Conservation (phyloP, 2,888 invertebrate genomes). For the Panorpa germanica region DNA sequence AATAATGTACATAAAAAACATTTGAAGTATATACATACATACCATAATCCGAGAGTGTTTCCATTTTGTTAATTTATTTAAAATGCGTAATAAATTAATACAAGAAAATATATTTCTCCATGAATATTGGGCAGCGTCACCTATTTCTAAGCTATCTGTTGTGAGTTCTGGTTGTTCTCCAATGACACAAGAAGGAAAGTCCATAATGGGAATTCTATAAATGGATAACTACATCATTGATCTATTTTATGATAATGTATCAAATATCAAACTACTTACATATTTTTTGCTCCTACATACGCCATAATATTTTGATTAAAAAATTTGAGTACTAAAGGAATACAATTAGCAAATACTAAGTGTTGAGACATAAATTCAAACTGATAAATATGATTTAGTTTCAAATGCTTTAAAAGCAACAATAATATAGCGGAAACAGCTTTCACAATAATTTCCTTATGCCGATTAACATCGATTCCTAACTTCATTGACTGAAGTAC, state of each 20-base stretch:
- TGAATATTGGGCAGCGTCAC: slow-evolving; percentile 69
- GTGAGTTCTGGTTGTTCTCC: slow-evolving; percentile 89
- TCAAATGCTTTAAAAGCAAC: slow-evolving; percentile 89
- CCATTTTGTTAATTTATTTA: slow-evolving; percentile 98
- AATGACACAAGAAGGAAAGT: slow-evolving; percentile 91
- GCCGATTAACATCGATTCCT: slow-evolving; percentile 93
- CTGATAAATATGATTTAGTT: slow-evolving; percentile 92
- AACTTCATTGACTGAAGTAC: slow-evolving; percentile 87
- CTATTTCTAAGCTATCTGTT: slow-evolving; percentile 74
- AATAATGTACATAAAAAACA: slow-evolving; percentile 4
- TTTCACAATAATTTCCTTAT: slow-evolving; percentile 97
- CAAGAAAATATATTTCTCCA: slow-evolving; percentile 98
- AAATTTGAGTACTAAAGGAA: slow-evolving; percentile 94
- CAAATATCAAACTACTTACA: slow-evolving; percentile 26
- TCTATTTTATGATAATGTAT: neutral
- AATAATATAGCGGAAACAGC: slow-evolving; percentile 80
- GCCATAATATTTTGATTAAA: slow-evolving; percentile 95
- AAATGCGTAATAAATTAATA: slow-evolving; percentile 85
- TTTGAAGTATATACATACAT: slow-evolving; percentile 20
- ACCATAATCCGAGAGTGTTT: slow-evolving; percentile 98
- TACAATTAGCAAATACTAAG: slow-evolving; percentile 96
- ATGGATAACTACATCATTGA: slow-evolving; percentile 8
- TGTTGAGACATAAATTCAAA: slow-evolving; percentile 99
- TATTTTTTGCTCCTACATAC: slow-evolving; percentile 88
- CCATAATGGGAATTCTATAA: slow-evolving; percentile 68